Evolutionary conservation across 2,113 vertebrate species (phyloP).

Genomic region (Sitta europaea): DNA sequence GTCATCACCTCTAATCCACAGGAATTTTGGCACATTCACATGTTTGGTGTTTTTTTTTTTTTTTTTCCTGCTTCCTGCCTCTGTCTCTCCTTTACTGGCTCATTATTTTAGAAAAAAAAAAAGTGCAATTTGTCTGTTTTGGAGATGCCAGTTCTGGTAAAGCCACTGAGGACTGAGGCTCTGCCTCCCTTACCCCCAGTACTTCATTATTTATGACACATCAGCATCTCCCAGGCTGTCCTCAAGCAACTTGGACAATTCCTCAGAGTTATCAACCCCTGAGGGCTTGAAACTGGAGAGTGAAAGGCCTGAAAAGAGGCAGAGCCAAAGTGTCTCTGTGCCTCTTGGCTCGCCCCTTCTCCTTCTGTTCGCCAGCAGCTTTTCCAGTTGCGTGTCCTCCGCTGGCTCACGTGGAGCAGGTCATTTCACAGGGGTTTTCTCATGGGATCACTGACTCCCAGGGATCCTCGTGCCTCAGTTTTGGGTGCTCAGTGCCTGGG

Average conservation of each 20-base stretch:
- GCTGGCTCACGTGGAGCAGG: not conserved
- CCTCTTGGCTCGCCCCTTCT: not conserved
- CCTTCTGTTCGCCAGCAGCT: not conserved
- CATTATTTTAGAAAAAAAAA: not conserved
- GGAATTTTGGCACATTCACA: not conserved
- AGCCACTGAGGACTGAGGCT: not conserved
- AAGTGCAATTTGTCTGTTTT: conserved; percentile 14
- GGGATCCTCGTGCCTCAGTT: not conserved
- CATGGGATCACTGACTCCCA: not conserved
- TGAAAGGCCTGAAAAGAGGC: not conserved
- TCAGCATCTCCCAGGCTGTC: not conserved
- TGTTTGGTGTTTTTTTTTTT: not conserved
- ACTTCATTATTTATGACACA: not conserved
- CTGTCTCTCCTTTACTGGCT: conserved; percentile 15
- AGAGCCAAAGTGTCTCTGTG: not conserved
- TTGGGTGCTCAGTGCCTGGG: not conserved
- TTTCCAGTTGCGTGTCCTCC: conserved; percentile 26
- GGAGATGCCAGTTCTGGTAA: not conserved
- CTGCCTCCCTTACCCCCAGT: not conserved
- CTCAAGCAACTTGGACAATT: not conserved
- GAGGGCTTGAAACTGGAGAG: not conserved
- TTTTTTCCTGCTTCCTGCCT: not conserved
- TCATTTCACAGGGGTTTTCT: not conserved
- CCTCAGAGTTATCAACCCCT: not conserved
- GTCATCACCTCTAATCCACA: not conserved